Evolutionary conservation across 30 jellyfish, hydroid and myxozoan genomes (phyloP).

Genomic region (Aurelia coerulea): DNA sequence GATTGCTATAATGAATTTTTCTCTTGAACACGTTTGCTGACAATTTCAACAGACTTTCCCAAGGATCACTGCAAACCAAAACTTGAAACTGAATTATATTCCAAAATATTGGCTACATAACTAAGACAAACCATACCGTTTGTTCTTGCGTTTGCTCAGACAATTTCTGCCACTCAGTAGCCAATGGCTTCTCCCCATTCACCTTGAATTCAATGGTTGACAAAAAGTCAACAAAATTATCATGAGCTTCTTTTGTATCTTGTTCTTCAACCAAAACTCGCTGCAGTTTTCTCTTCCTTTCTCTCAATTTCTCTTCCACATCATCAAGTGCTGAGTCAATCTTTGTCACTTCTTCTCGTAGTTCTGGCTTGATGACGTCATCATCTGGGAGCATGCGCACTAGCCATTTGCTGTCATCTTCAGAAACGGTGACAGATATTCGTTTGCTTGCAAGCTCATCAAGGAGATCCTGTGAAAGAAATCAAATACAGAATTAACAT

Average conservation of each 20-base stretch:
- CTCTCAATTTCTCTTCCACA: conserved; percentile 72
- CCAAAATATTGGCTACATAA: too few species aligned
- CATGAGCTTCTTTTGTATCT: conserved; percentile 67
- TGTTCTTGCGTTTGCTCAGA: conserved; percentile 71
- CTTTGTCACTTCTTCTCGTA: conserved; percentile 48
- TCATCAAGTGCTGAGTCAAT: conserved; percentile 68
- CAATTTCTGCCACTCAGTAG: conserved; percentile 66
- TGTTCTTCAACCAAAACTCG: conserved; percentile 73
- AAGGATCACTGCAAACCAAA: too few species aligned
- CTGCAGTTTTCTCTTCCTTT: conserved; percentile 68
- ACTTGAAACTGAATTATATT: too few species aligned
- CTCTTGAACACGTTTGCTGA: too few species aligned
- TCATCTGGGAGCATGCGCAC: conserved; percentile 73
- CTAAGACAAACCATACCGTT: conserved; percentile 19
- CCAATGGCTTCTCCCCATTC: conserved; percentile 64
- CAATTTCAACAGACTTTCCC: too few species aligned
- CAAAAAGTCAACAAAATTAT: conserved; percentile 68
- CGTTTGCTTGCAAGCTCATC: conserved; percentile 78
- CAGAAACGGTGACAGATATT: conserved; percentile 60
- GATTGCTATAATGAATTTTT: too few species aligned
- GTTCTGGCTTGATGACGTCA: conserved; percentile 67
- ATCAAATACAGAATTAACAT: too few species aligned
- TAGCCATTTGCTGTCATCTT: conserved; percentile 87
- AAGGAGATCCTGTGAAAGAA: conserved; percentile 46
- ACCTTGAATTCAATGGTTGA: conserved; percentile 75